Base-by-base conservation (phyloP, 2,888 invertebrate genomes). In the Oconnorella tubifera region DNA sequence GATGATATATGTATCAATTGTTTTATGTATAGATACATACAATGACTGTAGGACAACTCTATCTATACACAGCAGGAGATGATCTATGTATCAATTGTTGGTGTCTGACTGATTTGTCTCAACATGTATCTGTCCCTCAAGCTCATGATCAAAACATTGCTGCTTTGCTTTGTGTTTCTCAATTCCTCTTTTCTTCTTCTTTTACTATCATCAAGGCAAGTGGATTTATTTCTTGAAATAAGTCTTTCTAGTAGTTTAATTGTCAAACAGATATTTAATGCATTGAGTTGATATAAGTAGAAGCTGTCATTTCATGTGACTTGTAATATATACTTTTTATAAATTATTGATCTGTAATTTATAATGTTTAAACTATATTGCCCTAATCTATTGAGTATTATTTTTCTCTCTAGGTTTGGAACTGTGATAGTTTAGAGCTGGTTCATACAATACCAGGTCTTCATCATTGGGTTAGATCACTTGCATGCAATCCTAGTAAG, bases 401-500 rank as follows among this genome's bases (percentile, higher is more conserved):
- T 40, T 40, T 10, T 14, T 40, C 10, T 40, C 19, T 63, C 28
- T 60, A 78, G 78, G 75, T 78, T 2, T 79, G 79, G 79, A 75
- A 76, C 28, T 56, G 70, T 27, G 71, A 69, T 33, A 71, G 73
- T 2, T 60, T 79, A 63, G 69, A 68, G 1, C 64, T 70, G 55
- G 73, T 75, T 58, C 76, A 76, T 63, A 72, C 75, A 1, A 73
- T 78, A 28, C 67, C 73, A 23, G 77, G 76, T 14, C 68, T 77
- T n/a, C 71, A 76, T 50, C 79, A 79, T 69, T 78, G 79, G 79
- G 78, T 78, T 10, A 67, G 78, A 50, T 75, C 76, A 1, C 66
- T 79, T 51, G 75, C 75, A 10, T 61, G 77, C 31, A 75, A 73
- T 31, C 48, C 58, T 19, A 29, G 23, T n/a, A 57, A 67, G 62